These are phyloP conservation scores for Bos javanicus DNA, from an alignment of 2,113 vertebrate genomes.

Conservation along the genomic window DNA sequence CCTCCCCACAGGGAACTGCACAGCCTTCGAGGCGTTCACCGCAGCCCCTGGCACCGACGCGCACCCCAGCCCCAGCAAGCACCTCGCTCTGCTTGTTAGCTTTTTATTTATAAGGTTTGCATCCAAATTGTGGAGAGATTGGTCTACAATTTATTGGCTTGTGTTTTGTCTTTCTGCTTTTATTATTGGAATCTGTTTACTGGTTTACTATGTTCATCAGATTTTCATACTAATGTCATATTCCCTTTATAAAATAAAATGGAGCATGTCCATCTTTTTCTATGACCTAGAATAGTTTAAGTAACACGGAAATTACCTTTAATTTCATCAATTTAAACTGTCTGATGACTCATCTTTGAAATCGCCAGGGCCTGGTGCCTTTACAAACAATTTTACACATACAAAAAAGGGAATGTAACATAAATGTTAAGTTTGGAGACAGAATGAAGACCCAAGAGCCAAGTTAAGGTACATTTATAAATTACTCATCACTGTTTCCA, in stretches of 20 bases:
- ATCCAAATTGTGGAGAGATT: not conserved
- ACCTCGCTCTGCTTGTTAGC: not conserved
- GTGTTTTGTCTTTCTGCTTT: not conserved
- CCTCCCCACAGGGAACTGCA: not conserved
- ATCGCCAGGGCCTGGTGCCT: not conserved
- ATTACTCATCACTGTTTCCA: not conserved
- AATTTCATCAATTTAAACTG: not conserved
- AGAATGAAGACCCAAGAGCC: not conserved
- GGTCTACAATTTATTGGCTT: not conserved
- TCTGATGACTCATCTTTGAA: not conserved
- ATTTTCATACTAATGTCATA: not conserved
- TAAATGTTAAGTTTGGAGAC: not conserved
- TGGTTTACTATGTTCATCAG: not conserved
- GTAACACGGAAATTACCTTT: not conserved
- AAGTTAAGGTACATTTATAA: not conserved
- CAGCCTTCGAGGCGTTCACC: not conserved
- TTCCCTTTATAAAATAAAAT: not conserved
- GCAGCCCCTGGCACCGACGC: not conserved
- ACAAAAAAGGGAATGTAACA: not conserved
- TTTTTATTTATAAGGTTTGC: not conserved
- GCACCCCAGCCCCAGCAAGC: not conserved
- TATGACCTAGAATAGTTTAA: not conserved
- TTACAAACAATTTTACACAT: not conserved
- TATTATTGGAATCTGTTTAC: not conserved
- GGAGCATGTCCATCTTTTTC: not conserved